A percentile compares a stretch with the other conserved stretches of the same genome.
Evolutionary conservation across 2,797 vertebrate species (phyloP).

Genomic region (Synaphobranchus kaupii): DNA sequence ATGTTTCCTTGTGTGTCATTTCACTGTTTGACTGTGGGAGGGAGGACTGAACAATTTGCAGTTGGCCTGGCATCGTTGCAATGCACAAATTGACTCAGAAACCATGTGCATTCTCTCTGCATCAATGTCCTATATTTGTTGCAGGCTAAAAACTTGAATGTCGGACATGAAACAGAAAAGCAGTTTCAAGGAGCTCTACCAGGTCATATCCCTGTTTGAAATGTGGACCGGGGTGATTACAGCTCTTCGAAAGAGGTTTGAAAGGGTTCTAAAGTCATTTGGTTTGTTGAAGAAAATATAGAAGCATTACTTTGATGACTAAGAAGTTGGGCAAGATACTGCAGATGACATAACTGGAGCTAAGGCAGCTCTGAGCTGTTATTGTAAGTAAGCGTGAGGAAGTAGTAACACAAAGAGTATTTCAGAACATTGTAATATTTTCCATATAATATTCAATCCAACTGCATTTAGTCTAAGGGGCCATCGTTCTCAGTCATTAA

Average conservation of each 20-base stretch:
- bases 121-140: neutral
- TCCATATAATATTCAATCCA: neutral
- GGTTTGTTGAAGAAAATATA: neutral
- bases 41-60: neutral
- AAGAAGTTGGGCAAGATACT: neutral
- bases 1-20: constrained; percentile 11
- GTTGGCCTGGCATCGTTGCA: neutral
- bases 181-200: constrained; percentile 1
- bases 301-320: neutral
- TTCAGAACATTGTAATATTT: neutral
- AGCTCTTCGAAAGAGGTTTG: neutral
- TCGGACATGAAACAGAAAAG: neutral
- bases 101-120: neutral
- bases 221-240: neutral
- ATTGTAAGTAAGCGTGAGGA: neutral
- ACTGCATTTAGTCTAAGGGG: neutral
- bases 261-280: neutral
- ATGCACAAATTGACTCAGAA: neutral
- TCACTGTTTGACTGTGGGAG: neutral
- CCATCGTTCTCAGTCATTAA: neutral
- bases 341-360: neutral
- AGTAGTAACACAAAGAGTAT: neutral
- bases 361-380: neutral
- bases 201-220: neutral
- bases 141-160: neutral